Evolutionary conservation across 2,888 invertebrate genomes (phyloP).

Genomic region (Agrochola litura): DNA sequence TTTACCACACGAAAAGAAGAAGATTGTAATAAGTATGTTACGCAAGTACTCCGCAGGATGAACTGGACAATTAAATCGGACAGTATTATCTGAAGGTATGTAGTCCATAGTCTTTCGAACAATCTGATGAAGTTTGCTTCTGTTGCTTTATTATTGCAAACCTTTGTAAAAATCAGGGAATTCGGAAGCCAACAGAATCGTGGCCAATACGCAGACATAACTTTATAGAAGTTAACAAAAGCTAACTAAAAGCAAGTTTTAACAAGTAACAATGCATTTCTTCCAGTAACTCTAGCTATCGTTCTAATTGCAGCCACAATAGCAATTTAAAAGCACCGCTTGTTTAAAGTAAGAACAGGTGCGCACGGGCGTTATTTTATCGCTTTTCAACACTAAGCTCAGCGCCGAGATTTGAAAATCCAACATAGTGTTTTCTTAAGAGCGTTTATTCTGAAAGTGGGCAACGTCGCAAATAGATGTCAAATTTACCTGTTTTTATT

Average conservation of each 20-base stretch:
- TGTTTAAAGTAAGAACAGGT: neutral
- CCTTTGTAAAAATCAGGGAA: neutral
- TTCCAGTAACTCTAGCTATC: neutral
- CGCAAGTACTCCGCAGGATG: neutral
- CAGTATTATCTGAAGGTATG: too few species aligned
- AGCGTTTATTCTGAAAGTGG: too few species aligned
- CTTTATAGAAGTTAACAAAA: constrained; percentile 24
- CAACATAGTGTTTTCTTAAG: too few species aligned
- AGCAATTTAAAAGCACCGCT: constrained; percentile 23
- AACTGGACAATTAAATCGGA: too few species aligned
- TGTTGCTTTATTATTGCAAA: neutral
- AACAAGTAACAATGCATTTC: constrained; percentile 20
- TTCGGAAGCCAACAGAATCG: neutral
- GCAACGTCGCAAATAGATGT: too few species aligned
- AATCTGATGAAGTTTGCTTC: too few species aligned
- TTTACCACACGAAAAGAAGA: too few species aligned
- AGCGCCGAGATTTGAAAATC: too few species aligned
- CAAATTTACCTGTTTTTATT: too few species aligned
- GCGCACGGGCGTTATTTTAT: too few species aligned
- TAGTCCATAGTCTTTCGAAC: too few species aligned
- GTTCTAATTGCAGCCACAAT: constrained; percentile 34
- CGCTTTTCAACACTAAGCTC: too few species aligned
- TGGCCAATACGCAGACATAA: constrained; percentile 6
- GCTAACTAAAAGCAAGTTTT: neutral
- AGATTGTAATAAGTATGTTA: neutral